Conservation (phyloP, 2,888 invertebrate genomes). For the Teleogryllus oceanicus region DNA sequence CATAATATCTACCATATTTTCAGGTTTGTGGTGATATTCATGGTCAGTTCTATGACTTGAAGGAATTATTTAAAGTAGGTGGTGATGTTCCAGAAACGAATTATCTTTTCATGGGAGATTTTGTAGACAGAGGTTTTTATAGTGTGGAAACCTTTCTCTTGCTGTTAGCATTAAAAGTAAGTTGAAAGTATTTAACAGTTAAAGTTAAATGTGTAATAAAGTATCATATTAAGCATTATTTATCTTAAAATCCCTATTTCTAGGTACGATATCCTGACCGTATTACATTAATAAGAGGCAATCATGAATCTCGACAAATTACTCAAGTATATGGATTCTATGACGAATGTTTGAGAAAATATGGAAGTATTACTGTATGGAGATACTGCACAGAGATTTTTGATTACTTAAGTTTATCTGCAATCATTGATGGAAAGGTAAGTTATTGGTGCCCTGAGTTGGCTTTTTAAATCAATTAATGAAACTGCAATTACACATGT, state of each 20-base stretch:
- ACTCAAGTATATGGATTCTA: conserved; percentile 99
- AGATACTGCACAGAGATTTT: conserved; percentile 99
- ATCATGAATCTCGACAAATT: conserved; percentile 98
- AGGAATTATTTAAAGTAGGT: conserved; percentile 95
- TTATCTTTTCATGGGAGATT: conserved; percentile 99
- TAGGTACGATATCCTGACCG: conserved; percentile 98
- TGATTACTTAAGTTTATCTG: conserved; percentile 93
- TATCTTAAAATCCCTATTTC: conserved; percentile 35
- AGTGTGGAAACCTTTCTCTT: conserved; percentile 98
- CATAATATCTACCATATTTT: background rate
- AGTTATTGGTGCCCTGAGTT: conserved; percentile 34
- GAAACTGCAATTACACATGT: background rate
- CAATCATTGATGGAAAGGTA: conserved; percentile 91
- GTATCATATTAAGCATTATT: background rate
- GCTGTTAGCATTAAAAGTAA: conserved; percentile 91
- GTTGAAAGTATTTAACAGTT: conserved; percentile 30
- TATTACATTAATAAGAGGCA: conserved; percentile 95
- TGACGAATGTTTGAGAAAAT: conserved; percentile 97
- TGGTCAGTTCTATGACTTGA: conserved; percentile 98
- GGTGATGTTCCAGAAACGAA: conserved; percentile 99
- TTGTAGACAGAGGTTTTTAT: conserved; percentile 98
- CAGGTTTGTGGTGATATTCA: conserved; percentile 98
- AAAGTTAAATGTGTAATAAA: background rate
- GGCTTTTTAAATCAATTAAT: background rate
- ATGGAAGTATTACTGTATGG: conserved; percentile 98